phyloP scores from a whole-genome alignment of 2,888 invertebrate genomes.

The Eristalis intricaria region DNA sequence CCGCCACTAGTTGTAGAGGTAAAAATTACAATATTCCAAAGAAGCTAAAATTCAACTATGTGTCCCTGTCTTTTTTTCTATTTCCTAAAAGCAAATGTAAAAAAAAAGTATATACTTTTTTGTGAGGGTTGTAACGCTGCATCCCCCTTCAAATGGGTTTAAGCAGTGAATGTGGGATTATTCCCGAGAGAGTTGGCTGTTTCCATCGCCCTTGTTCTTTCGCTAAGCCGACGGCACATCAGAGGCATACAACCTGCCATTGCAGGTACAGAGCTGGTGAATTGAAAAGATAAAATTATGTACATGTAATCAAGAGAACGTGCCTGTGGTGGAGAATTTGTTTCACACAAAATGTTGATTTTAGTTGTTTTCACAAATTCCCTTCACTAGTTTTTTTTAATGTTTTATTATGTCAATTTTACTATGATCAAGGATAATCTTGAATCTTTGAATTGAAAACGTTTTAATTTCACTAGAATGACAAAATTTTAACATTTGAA shows the following conservation, averaged over 20 bases:
- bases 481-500: no score
- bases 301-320: neutral
- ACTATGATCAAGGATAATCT: no score
- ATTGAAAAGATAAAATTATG: slow-evolving; percentile 27
- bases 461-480: no score
- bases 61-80: slow-evolving; percentile 9
- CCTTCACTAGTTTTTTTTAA: neutral
- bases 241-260: slow-evolving; percentile 13
- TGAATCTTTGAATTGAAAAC: no score
- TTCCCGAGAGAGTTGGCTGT: slow-evolving; percentile 50
- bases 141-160: slow-evolving; percentile 26
- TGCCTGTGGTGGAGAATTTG: neutral
- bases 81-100: slow-evolving; percentile 15
- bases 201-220: slow-evolving; percentile 42
- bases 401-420: neutral
- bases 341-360: neutral
- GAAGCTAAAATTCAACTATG: slow-evolving; percentile 8
- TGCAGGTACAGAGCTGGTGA: slow-evolving; percentile 37
- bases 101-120: slow-evolving; percentile 40
- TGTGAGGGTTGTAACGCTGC: slow-evolving; percentile 38
- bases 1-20: slow-evolving; percentile 48
- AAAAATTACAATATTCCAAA: slow-evolving; percentile 45
- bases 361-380: neutral
- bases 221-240: slow-evolving; percentile 43
- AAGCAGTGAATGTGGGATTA: slow-evolving; percentile 43